These are phyloP conservation scores for Caenorhabditis inopinata DNA, from an alignment of 1,140 invertebrate species.

Conservation along the genomic window DNA sequence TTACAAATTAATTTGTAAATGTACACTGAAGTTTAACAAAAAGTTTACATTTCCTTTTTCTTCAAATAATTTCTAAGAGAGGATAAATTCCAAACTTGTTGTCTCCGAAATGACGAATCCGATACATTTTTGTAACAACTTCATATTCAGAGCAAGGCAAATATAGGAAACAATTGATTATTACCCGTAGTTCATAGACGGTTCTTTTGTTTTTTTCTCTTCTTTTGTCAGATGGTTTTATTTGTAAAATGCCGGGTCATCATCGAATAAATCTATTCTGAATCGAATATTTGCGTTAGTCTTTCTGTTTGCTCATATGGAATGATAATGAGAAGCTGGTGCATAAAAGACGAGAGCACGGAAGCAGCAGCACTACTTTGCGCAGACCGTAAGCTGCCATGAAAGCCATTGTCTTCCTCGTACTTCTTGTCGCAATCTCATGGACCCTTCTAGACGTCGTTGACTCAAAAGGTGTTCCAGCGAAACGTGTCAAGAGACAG, in stretches of 20 bases:
- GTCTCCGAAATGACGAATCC: no score
- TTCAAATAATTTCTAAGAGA: no score
- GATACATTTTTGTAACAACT: no score
- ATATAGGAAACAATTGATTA: no score
- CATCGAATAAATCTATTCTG: not conserved
- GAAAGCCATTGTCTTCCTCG: conserved; percentile 18
- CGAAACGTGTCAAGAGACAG: conserved; percentile 14
- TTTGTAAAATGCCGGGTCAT: not conserved
- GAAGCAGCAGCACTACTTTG: not conserved
- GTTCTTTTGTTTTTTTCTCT: not conserved
- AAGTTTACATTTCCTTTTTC: no score
- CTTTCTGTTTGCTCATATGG: not conserved
- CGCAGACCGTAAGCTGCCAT: not conserved
- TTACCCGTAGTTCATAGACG: no score
- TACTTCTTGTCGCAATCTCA: conserved; percentile 20
- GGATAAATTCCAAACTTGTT: no score
- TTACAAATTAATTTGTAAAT: no score
- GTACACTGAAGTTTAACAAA: no score
- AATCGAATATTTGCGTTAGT: not conserved
- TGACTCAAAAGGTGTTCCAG: conserved; percentile 20
- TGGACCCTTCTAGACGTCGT: conserved; percentile 18
- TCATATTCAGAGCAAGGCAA: no score
- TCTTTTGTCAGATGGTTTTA: not conserved
- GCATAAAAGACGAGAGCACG: not conserved
- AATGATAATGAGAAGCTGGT: not conserved